Evolutionary conservation across 2,888 invertebrate genomes (phyloP), one percentile per base, ranked within the genome.

Genomic region (Dasypogon diadema): DNA sequence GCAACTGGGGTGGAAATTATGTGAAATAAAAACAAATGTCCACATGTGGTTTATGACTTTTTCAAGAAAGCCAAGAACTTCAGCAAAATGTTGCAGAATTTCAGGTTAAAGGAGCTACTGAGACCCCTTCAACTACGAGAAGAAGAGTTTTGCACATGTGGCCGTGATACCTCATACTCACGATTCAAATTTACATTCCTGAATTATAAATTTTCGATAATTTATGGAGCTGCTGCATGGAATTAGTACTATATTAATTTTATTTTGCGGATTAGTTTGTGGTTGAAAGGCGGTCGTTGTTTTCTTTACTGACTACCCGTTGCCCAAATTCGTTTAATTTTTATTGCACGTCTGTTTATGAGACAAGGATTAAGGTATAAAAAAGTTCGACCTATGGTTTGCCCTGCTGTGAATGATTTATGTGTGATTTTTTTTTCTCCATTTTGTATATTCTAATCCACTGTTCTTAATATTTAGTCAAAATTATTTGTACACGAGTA

Each of bases 151-250:
- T 30, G 8, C 30, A 30, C 30, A 8, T 30, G 8, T 30, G 30
- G 3, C 8, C 8, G 30, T 8, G 30, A 30, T 8, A 8, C 30
- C 30, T 8, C 30, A 8, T 8, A 30, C 30, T 12, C 48, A n/a
- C n/a, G n/a, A 26, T 73, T 58, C 21, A 75, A 72, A 75, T 76
- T 77, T 70, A 54, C 75, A 75, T 76, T 30, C 37, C 60, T 60
- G 75, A 75, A 78, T 76, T 78, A 63, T 78, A 78, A 78, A 78
- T 78, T 78, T 75, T 76, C 76, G 73, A 72, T 72, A 76, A 75
- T 78, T 78, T 78, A 75, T 75, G 75, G 26, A 63, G 74, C 34
- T 74, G 18, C 51, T 54, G 54, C n/a, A 10, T 18, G 70, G 54
- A 54, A 70, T 54, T 70, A 70, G 70, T 70, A 54, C 30, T 6